A percentile compares a stretch with the other conserved stretches of the same genome.
Conservation (phyloP, 2,113 vertebrate species). For the Melospiza melodia region DNA sequence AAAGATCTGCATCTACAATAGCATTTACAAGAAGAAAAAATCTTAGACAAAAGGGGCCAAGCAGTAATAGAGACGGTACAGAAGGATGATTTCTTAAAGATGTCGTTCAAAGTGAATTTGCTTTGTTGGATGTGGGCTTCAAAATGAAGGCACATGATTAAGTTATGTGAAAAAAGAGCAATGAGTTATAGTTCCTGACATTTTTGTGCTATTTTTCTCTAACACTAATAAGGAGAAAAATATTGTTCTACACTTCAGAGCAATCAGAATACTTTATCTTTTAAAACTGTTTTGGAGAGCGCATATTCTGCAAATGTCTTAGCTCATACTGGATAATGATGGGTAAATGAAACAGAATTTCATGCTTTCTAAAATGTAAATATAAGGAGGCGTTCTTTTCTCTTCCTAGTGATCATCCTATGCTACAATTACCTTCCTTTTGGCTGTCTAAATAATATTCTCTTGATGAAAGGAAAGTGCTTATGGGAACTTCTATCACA, state of each 20-base stretch:
- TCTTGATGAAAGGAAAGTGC: neutral
- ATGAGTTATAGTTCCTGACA: neutral
- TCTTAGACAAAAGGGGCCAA: neutral
- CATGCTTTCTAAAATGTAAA: neutral
- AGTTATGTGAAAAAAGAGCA: neutral
- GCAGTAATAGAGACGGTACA: neutral
- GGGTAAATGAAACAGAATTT: neutral
- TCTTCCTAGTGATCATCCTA: neutral
- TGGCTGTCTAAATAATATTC: neutral
- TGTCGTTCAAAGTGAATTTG: neutral
- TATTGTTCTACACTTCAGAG: neutral
- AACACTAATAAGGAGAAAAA: neutral
- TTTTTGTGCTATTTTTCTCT: neutral
- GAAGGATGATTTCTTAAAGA: neutral
- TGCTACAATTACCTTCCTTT: neutral
- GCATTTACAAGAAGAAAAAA: neutral
- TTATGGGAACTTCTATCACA: neutral
- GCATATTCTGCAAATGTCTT: neutral
- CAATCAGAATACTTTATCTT: conserved; percentile 1
- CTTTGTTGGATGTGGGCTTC: neutral
- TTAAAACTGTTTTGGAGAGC: neutral
- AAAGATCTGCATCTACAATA: neutral
- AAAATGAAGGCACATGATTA: neutral
- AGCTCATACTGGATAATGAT: neutral
- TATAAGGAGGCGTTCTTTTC: neutral